A percentile compares a stretch with the other conserved stretches of the same genome.
Conservation (phyloP, 2,113 vertebrate genomes). For the Lutjanus erythropterus region DNA sequence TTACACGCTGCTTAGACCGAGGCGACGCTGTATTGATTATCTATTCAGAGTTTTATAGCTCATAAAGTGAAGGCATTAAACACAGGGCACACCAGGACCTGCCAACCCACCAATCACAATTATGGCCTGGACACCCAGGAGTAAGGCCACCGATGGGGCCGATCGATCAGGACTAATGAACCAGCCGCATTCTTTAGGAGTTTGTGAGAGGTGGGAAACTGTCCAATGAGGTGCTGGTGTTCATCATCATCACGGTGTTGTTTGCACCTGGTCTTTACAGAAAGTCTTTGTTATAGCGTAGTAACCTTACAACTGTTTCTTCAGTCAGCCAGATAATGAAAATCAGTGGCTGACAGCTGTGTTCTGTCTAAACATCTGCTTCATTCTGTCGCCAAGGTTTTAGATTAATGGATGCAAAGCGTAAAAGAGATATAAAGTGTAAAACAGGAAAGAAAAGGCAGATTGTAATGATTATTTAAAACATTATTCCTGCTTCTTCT, state of each 20-base stretch:
- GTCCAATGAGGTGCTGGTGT: slow-evolving; percentile 18
- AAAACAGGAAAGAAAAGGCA: background rate
- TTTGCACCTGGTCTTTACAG: background rate
- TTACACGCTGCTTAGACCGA: background rate
- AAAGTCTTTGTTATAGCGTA: background rate
- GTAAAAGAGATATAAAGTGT: background rate
- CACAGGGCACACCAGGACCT: slow-evolving; percentile 17
- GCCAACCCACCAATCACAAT: slow-evolving; percentile 65
- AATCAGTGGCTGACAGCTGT: background rate
- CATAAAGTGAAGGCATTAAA: slow-evolving; percentile 74
- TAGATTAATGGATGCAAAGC: slow-evolving; percentile 16
- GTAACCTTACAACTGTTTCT: background rate
- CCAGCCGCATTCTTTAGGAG: slow-evolving; percentile 12
- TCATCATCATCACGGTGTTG: background rate
- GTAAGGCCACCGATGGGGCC: slow-evolving; percentile 8
- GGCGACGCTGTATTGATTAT: slow-evolving; percentile 73
- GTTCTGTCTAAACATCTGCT: slow-evolving; percentile 28
- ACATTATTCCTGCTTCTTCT: slow-evolving; percentile 8
- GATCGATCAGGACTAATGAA: slow-evolving; percentile 54
- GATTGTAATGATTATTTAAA: slow-evolving; percentile 6
- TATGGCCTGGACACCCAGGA: slow-evolving; percentile 43
- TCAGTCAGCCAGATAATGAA: slow-evolving; percentile 24
- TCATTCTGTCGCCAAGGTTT: slow-evolving; percentile 19
- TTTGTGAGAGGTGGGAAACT: background rate
- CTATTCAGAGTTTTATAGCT: slow-evolving; percentile 72